A percentile compares a stretch with the other conserved stretches of the same genome.
Conservation (phyloP, 2,797 vertebrate species). For the Anniella stebbinsi region DNA sequence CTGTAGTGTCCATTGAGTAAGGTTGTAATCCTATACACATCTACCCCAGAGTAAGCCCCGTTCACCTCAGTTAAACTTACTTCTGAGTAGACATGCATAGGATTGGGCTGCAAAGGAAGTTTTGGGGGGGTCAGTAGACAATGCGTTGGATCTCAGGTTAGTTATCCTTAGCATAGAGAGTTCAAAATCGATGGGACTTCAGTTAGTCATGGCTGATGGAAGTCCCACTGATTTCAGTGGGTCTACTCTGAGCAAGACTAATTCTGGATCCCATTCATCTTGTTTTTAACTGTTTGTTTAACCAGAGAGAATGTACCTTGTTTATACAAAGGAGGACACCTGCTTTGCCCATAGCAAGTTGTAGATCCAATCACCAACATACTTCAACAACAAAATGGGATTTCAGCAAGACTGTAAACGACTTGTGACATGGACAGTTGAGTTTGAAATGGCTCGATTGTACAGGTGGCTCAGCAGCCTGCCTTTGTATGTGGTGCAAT, state of each 20-base stretch:
- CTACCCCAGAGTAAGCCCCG: too few species aligned
- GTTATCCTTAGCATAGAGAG: too few species aligned
- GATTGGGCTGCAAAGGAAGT: neutral
- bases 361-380: neutral
- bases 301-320: neutral
- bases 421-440: neutral
- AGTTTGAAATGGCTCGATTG: neutral
- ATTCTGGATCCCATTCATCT: neutral
- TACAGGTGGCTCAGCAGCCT: neutral
- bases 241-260: too few species aligned
- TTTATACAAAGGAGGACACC: neutral
- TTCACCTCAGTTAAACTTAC: too few species aligned
- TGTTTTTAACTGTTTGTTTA: neutral
- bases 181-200: too few species aligned
- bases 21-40: too few species aligned
- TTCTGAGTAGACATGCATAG: too few species aligned
- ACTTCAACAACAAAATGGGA: constrained; percentile 6
- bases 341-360: neutral
- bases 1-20: neutral
- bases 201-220: too few species aligned
- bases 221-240: too few species aligned
- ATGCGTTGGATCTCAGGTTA: too few species aligned
- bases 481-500: neutral
- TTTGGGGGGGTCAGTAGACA: neutral
- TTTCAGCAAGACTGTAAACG: constrained; percentile 8